Percentiles rank a stretch among this genome's conserved stretches.
phyloP scores from a whole-genome alignment of 2,797 vertebrate species.

The Ispidina lecontei region DNA sequence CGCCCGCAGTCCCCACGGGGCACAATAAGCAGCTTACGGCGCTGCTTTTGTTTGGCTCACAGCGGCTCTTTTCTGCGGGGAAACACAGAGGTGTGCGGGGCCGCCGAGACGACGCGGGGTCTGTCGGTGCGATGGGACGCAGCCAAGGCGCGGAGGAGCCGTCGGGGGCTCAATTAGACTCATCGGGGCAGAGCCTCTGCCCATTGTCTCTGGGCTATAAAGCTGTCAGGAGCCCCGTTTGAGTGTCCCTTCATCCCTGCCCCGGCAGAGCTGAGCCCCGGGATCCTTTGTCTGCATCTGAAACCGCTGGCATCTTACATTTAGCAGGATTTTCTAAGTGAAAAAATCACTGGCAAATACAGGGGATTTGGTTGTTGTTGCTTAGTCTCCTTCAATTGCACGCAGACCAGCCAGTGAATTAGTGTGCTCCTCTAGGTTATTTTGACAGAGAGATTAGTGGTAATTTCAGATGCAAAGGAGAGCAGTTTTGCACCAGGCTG shows the following conservation, averaged over 20 bases:
- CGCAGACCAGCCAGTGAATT: background rate
- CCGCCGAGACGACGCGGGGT: constrained; percentile 33
- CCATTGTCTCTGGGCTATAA: constrained; percentile 76
- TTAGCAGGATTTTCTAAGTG: constrained; percentile 45
- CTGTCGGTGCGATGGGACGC: constrained; percentile 30
- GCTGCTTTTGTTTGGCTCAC: constrained; percentile 70
- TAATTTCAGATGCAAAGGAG: constrained; percentile 18
- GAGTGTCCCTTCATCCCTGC: constrained; percentile 53
- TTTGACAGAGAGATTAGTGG: background rate
- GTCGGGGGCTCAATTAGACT: constrained; percentile 58
- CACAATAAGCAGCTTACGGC: constrained; percentile 76
- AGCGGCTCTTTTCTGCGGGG: constrained; percentile 49
- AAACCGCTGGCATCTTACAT: constrained; percentile 69
- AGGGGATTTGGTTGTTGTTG: background rate
- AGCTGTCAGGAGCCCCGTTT: constrained; percentile 73
- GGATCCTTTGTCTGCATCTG: constrained; percentile 69
- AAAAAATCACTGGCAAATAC: constrained; percentile 39
- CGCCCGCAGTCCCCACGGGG: constrained; percentile 65
- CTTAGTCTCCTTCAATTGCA: background rate
- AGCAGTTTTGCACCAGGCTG: background rate
- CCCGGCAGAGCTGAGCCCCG: constrained; percentile 47
- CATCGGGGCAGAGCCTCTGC: constrained; percentile 63
- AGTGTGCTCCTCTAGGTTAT: background rate
- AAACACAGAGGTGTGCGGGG: constrained; percentile 65
- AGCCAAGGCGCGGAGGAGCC: background rate